phyloP scores from a whole-genome alignment of 2,888 invertebrate species.

The Acanthosoma haemorrhoidale region DNA sequence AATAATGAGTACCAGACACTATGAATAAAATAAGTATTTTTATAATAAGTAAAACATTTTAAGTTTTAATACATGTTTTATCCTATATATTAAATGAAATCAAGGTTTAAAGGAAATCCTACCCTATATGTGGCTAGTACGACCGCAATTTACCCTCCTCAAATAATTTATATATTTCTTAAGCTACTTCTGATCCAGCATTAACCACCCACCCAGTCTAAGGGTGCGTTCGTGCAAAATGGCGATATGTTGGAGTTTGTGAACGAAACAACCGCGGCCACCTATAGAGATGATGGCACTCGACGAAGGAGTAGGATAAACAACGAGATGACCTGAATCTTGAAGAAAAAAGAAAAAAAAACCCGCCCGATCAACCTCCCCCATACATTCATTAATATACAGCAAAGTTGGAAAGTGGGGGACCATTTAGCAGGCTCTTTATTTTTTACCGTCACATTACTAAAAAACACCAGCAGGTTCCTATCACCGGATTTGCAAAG shows the following conservation, averaged over 20 bases:
- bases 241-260: no score
- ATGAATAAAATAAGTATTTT: background rate
- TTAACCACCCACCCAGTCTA: no score
- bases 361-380: background rate
- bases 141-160: no score
- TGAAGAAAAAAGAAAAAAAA: background rate
- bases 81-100: no score
- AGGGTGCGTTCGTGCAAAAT: no score
- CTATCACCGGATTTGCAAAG: background rate
- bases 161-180: no score
- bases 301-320: background rate
- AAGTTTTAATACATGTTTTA: background rate
- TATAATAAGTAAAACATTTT: background rate
- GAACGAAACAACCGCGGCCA: no score
- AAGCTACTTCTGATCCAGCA: no score
- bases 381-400: slow-evolving; percentile 3
- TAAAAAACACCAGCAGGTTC: background rate
- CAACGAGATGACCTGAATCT: background rate
- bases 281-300: background rate
- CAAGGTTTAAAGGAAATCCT: no score
- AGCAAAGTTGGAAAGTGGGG: background rate
- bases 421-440: background rate
- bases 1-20: background rate
- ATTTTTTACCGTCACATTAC: slow-evolving; percentile 3
- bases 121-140: no score